These are phyloP conservation scores for Leucophenga maculata DNA, from an alignment of 2,888 invertebrate species.

Conservation along the genomic window DNA sequence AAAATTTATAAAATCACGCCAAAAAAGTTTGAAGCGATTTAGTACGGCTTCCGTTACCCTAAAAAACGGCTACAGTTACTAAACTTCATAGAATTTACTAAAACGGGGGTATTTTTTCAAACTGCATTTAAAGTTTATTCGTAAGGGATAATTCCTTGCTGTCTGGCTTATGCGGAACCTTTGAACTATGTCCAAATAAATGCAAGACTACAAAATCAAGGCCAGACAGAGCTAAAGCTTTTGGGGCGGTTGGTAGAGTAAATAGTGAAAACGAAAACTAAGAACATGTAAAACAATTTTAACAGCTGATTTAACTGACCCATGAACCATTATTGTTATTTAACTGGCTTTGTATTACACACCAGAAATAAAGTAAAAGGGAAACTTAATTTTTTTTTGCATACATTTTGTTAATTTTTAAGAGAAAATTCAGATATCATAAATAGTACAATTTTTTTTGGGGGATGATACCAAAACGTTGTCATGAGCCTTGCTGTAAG, in stretches of 20 bases:
- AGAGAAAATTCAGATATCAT: neutral
- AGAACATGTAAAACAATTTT: constrained; percentile 45
- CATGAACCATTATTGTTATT: constrained; percentile 39
- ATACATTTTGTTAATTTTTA: neutral
- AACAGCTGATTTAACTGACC: constrained; percentile 65
- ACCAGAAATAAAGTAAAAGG: neutral
- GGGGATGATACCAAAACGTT: neutral
- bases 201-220: neutral
- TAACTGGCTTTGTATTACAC: constrained; percentile 3
- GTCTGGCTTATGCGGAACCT: constrained; percentile 51
- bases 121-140: too few relatives aligned
- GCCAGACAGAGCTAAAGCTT: constrained; percentile 34
- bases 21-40: constrained; percentile 2
- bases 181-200: constrained; percentile 40
- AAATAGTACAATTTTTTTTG: neutral
- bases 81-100: neutral
- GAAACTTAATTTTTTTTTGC: neutral
- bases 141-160: constrained; percentile 8
- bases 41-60: neutral
- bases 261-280: constrained; percentile 40
- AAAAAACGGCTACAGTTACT: constrained; percentile 7
- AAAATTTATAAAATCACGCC: neutral
- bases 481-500: neutral
- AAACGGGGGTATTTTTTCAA: constrained; percentile 10
- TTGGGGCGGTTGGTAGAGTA: neutral